Conservation (phyloP, 2,888 invertebrate genomes). For the Macrophya annulata region DNA sequence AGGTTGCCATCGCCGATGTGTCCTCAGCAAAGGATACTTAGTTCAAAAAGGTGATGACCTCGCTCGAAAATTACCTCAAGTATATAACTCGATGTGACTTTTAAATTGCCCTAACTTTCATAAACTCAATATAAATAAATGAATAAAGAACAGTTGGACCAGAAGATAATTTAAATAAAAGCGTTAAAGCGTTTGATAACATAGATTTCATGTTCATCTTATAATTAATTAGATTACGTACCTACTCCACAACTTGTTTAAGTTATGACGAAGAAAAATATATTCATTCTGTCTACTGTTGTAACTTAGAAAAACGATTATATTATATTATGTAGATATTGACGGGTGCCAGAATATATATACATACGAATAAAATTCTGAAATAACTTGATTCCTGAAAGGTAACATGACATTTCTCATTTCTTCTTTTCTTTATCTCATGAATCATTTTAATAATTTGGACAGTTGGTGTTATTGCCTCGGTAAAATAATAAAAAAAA, state of each 20-base stretch:
- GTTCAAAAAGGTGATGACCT: not conserved
- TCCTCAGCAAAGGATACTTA: not conserved
- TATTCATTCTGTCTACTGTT: not conserved
- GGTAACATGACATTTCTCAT: not conserved
- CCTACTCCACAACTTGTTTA: not conserved
- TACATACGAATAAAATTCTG: not conserved
- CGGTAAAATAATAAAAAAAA: not conserved
- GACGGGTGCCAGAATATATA: constrained; percentile 5
- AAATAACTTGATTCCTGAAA: not conserved
- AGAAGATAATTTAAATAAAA: not conserved
- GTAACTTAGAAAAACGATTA: constrained; percentile 8
- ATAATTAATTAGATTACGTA: not conserved
- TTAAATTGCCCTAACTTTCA: not conserved
- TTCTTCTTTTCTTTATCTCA: not conserved
- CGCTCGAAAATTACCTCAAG: not conserved
- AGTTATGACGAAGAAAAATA: not conserved
- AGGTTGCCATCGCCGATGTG: not conserved
- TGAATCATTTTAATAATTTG: constrained; percentile 27
- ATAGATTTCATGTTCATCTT: not conserved
- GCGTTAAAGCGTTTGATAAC: not conserved
- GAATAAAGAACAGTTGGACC: not conserved
- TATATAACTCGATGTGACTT: not conserved
- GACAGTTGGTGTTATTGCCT: constrained; percentile 25
- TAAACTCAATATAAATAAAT: not conserved
- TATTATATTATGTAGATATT: not conserved